A percentile compares a stretch with the other conserved stretches of the same genome.
These are phyloP conservation scores for Fistularia tabacaria DNA, from an alignment of 2,797 vertebrate species.

Conservation along the genomic window DNA sequence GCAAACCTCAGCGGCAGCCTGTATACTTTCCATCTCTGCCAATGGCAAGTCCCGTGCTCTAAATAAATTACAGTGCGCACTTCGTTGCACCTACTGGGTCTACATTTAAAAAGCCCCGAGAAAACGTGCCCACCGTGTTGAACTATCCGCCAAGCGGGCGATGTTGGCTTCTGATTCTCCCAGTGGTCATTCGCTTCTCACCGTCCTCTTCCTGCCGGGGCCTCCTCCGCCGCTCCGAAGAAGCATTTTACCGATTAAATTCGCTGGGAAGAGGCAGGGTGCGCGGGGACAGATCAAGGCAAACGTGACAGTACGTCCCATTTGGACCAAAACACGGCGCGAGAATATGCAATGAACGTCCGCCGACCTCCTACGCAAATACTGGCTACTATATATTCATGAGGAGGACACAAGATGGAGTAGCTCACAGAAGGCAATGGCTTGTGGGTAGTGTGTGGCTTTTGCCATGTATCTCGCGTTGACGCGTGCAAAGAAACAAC, in stretches of 20 bases:
- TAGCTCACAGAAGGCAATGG: conserved; percentile 54
- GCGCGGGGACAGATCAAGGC: conserved; percentile 56
- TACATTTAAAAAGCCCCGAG: conserved; percentile 71
- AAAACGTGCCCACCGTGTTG: conserved; percentile 44
- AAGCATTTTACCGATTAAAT: conserved; percentile 67
- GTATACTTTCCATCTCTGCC: conserved; percentile 75
- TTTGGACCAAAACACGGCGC: conserved; percentile 62
- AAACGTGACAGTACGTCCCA: conserved; percentile 68
- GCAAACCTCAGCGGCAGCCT: conserved; percentile 61
- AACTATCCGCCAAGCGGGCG: conserved; percentile 66
- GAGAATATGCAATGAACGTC: conserved; percentile 77
- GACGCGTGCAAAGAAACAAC: background rate
- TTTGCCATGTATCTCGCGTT: background rate
- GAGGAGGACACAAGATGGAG: conserved; percentile 71
- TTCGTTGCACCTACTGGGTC: conserved; percentile 46
- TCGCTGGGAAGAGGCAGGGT: conserved; percentile 57
- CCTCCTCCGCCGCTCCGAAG: conserved; percentile 54
- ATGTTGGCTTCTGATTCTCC: conserved; percentile 55
- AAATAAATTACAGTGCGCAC: conserved; percentile 65
- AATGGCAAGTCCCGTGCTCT: conserved; percentile 63
- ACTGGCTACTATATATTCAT: conserved; percentile 72
- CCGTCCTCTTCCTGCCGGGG: conserved; percentile 45
- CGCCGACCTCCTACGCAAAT: conserved; percentile 76
- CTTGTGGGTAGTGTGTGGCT: conserved; percentile 53
- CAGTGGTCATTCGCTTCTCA: conserved; percentile 70